Evolutionary conservation across 2,888 invertebrate species (phyloP).

Genomic region (Hydropsyche betteni): DNA sequence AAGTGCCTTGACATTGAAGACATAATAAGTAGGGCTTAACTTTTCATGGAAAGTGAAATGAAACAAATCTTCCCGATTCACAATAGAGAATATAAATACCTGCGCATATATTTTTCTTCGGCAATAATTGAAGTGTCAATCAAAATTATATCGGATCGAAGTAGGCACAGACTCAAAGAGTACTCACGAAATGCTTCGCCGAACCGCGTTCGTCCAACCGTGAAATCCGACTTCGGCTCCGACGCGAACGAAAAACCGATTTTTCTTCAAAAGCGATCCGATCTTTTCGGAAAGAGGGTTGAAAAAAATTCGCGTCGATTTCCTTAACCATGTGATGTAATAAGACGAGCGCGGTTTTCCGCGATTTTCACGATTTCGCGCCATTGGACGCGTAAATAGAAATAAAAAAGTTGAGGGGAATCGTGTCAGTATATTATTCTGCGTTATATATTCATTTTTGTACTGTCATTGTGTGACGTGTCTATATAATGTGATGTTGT

Average conservation of each 20-base stretch:
- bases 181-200: background rate
- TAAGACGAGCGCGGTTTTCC: background rate
- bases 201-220: background rate
- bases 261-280: too few relatives aligned
- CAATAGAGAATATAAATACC: too few relatives aligned
- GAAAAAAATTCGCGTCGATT: too few relatives aligned
- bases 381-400: background rate
- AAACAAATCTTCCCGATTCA: too few relatives aligned
- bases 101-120: background rate
- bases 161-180: background rate
- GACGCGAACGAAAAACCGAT: too few relatives aligned
- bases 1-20: too few relatives aligned
- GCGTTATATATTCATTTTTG: slow-evolving; percentile 3
- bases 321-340: too few relatives aligned
- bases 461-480: background rate
- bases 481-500: background rate
- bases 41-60: too few relatives aligned
- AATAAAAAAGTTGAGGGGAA: too few relatives aligned
- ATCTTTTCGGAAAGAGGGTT: too few relatives aligned
- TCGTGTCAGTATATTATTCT: background rate
- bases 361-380: background rate
- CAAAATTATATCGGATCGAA: slow-evolving; percentile 25
- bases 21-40: too few relatives aligned
- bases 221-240: background rate
- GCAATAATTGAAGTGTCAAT: slow-evolving; percentile 30